A percentile compares a stretch with the other conserved stretches of the same genome.
Evolutionary conservation across 2,797 vertebrate genomes (phyloP).

Genomic region (Picus viridis): DNA sequence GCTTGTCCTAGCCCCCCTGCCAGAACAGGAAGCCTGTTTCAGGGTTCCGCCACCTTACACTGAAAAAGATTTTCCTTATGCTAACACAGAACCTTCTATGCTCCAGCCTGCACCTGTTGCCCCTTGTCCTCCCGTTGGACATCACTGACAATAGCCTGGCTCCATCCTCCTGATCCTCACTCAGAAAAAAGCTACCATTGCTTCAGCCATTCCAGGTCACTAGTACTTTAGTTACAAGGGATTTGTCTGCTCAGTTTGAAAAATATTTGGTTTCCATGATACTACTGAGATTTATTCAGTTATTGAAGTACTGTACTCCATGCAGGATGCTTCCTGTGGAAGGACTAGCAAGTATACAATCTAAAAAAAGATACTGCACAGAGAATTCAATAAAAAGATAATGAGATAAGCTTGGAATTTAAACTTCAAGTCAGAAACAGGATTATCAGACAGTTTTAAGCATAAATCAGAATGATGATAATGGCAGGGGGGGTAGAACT

Average conservation of each 20-base stretch:
- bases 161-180: no score
- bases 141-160: no score
- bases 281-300: neutral
- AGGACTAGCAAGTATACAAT: neutral
- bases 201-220: neutral
- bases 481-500: neutral
- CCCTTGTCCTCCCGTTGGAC: no score
- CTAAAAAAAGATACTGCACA: neutral
- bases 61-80: no score
- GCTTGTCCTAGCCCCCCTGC: no score
- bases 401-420: neutral
- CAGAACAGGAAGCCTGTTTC: no score
- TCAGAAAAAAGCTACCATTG: neutral
- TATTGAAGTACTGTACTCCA: neutral
- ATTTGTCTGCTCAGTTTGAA: neutral
- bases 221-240: neutral
- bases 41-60: no score
- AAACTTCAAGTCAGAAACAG: neutral
- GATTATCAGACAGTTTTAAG: neutral
- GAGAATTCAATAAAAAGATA: neutral
- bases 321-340: neutral
- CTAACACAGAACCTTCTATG: no score
- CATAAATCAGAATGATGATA: neutral
- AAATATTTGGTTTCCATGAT: neutral
- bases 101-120: no score